phyloP scores from a whole-genome alignment of 2,888 invertebrate genomes.

The Aphidius colemani region DNA sequence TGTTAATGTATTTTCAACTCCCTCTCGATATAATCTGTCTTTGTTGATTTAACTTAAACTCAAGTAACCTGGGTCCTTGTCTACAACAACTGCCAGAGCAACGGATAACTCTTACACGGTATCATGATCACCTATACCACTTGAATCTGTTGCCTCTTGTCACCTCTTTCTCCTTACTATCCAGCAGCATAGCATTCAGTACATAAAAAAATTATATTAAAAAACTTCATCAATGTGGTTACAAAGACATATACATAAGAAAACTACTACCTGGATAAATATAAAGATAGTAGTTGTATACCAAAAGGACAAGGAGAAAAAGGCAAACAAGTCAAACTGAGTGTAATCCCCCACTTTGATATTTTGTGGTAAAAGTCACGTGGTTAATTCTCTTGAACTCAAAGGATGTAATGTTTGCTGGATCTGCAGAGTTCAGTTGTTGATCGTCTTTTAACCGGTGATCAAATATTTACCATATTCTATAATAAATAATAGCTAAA shows the following conservation, averaged over 20 bases:
- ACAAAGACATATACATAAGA: neutral
- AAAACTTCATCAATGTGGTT: neutral
- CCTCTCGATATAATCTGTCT: neutral
- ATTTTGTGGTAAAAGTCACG: conserved; percentile 46
- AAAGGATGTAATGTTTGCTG: conserved; percentile 51
- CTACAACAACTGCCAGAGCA: neutral
- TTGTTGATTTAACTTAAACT: no score
- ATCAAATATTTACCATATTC: neutral
- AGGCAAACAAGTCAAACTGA: neutral
- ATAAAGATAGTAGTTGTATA: neutral
- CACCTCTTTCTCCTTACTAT: no score
- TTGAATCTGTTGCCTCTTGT: no score
- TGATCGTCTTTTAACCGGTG: conserved; percentile 40
- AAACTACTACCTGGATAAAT: conserved; percentile 1
- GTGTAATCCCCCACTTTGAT: conserved; percentile 2
- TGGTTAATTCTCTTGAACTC: conserved; percentile 45
- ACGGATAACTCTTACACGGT: conserved; percentile 7
- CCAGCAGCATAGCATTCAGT: neutral
- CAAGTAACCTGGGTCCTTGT: no score
- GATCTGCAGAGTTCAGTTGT: conserved; percentile 55
- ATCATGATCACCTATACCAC: conserved; percentile 14
- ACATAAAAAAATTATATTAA: neutral
- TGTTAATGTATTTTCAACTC: neutral
- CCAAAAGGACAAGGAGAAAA: conserved; percentile 33
- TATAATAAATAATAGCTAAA: no score